Conservation (phyloP, 1,140 invertebrate species). For the Babylonia areolata region DNA sequence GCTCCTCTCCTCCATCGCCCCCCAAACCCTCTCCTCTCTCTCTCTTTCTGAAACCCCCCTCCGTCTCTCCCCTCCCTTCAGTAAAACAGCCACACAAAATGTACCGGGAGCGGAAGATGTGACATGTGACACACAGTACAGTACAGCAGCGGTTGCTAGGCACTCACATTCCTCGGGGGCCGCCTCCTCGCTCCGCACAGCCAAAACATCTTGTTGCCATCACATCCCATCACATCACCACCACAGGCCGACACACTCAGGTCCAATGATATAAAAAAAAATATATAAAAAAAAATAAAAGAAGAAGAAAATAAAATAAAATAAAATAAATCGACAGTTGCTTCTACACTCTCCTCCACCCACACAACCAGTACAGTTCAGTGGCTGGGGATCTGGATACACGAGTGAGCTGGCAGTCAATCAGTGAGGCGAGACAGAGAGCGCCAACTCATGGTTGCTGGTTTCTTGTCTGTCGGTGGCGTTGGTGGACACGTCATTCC, state of each 20-base stretch:
- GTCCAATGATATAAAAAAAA: too few species aligned
- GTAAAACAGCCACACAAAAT: not conserved
- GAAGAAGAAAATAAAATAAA: too few species aligned
- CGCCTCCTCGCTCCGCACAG: slow-evolving; percentile 1
- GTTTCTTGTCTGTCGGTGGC: not conserved
- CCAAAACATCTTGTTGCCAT: not conserved
- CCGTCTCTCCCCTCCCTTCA: not conserved
- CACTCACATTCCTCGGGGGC: not conserved
- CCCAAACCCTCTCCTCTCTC: not conserved
- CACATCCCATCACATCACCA: not conserved
- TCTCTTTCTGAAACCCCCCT: too few species aligned
- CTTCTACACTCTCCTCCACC: too few species aligned
- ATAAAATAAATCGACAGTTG: not conserved
- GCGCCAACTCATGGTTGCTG: not conserved
- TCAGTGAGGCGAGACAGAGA: not conserved
- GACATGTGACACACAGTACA: not conserved
- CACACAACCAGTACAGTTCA: too few species aligned
- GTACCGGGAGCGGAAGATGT: too few species aligned
- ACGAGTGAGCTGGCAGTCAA: too few species aligned
- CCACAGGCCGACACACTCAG: not conserved
- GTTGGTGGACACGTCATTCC: not conserved
- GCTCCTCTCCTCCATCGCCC: not conserved
- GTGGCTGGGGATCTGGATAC: too few species aligned
- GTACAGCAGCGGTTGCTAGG: not conserved
- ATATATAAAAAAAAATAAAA: too few species aligned